phyloP scores from a whole-genome alignment of 1,140 invertebrate genomes.

The Drosophila melanica region DNA sequence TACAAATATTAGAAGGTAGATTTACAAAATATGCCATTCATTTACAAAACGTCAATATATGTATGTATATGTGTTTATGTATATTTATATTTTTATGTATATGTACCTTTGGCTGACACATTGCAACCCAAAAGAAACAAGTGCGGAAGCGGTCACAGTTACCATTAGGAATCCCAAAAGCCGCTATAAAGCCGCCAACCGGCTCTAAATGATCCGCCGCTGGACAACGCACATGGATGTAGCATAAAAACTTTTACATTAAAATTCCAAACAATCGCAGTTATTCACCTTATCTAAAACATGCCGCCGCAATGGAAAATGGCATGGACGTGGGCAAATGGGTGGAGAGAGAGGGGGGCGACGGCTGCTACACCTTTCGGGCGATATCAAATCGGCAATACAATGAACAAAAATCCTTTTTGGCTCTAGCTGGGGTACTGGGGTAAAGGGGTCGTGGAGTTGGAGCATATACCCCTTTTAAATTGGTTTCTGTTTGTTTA shows the following conservation, averaged over 20 bases:
- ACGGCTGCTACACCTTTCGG: conserved; percentile 26
- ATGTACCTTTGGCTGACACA: neutral
- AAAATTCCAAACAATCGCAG: conserved; percentile 73
- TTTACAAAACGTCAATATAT: too few species aligned
- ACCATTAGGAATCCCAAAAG: conserved; percentile 13
- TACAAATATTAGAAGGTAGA: too few species aligned
- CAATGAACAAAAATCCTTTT: conserved; percentile 40
- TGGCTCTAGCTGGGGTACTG: neutral
- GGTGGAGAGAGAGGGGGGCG: neutral
- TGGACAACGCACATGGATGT: conserved; percentile 24
- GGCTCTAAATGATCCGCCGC: conserved; percentile 9
- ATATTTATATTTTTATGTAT: neutral
- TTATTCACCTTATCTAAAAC: conserved; percentile 81
- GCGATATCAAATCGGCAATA: conserved; percentile 47
- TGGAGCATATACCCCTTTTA: conserved; percentile 27
- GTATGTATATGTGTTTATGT: too few species aligned
- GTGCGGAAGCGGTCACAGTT: neutral
- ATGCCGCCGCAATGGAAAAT: conserved; percentile 28
- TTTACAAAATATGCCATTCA: too few species aligned
- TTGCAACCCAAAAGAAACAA: neutral
- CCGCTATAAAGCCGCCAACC: neutral
- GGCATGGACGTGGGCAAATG: neutral
- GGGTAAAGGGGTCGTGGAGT: neutral
- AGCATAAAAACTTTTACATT: conserved; percentile 67
- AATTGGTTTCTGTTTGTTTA: conserved; percentile 16